These are phyloP conservation scores for Plebejus anna DNA, from an alignment of 2,888 invertebrate species.

Conservation along the genomic window DNA sequence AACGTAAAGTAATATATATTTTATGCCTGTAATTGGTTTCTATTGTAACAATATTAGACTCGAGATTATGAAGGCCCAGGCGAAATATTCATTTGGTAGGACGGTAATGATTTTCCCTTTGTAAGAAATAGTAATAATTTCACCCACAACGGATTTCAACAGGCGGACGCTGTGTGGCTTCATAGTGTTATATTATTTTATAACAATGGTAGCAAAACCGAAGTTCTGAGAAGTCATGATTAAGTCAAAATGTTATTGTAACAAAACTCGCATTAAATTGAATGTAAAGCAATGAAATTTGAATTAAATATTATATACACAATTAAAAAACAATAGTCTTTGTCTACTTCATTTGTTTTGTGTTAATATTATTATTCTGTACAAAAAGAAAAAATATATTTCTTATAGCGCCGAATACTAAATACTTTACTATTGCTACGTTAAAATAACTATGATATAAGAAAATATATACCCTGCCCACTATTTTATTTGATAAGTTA, in stretches of 20 bases:
- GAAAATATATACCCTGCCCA: too few relatives aligned
- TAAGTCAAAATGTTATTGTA: not conserved
- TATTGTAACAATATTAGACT: constrained; percentile 23
- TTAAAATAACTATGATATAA: too few relatives aligned
- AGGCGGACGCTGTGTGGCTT: not conserved
- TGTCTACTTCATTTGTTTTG: too few relatives aligned
- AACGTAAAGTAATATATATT: constrained; percentile 16
- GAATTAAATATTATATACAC: too few relatives aligned
- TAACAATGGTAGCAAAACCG: not conserved
- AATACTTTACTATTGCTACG: too few relatives aligned
- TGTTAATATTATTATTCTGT: too few relatives aligned
- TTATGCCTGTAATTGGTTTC: constrained; percentile 25
- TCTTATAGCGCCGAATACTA: too few relatives aligned
- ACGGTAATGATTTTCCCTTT: constrained; percentile 23
- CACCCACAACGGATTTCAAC: not conserved
- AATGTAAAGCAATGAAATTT: too few relatives aligned
- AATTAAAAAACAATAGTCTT: too few relatives aligned
- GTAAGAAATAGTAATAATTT: constrained; percentile 18
- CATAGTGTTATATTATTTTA: not conserved
- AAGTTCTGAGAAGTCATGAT: not conserved
- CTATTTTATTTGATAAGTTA: too few relatives aligned
- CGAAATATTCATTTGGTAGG: constrained; percentile 11
- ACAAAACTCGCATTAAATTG: too few relatives aligned
- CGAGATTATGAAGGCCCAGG: constrained; percentile 22
- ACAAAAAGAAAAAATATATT: too few relatives aligned